Evolutionary conservation across 2,888 invertebrate species (phyloP).

Genomic region (Helobdella robusta): DNA sequence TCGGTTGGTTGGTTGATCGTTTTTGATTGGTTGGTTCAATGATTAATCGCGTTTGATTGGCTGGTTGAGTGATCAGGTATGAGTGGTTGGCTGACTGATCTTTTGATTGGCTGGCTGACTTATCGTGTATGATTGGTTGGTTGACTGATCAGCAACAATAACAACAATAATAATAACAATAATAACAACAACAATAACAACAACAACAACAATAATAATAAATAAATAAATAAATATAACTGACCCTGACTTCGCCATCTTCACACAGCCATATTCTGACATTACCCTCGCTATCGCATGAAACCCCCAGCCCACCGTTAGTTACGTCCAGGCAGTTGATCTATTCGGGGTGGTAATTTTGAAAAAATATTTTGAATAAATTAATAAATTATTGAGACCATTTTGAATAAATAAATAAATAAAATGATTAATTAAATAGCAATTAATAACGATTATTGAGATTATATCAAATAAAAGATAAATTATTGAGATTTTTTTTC

Average conservation of each 20-base stretch:
- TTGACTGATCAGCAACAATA: neutral
- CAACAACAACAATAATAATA: neutral
- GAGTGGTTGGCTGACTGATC: neutral
- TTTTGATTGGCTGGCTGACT: neutral
- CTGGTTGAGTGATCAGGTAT: too few relatives aligned
- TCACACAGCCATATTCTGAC: constrained; percentile 60
- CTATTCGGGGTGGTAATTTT: constrained; percentile 34
- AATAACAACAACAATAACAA: neutral
- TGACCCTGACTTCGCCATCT: constrained; percentile 55
- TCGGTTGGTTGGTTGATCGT: too few relatives aligned
- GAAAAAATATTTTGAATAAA: constrained; percentile 9
- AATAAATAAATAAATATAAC: constrained; percentile 27
- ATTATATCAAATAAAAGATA: too few relatives aligned
- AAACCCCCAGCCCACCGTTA: constrained; percentile 58
- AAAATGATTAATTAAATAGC: too few relatives aligned
- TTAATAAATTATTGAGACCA: neutral
- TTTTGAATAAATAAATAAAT: neutral
- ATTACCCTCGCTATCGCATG: constrained; percentile 57
- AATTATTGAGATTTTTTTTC: too few relatives aligned
- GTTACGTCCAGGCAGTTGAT: constrained; percentile 58
- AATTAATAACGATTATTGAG: too few relatives aligned
- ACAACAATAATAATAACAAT: neutral
- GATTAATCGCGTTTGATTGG: too few relatives aligned
- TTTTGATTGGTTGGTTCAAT: too few relatives aligned
- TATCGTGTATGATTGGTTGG: neutral